Conservation (phyloP, 2,888 invertebrate species). For the Thymelicus lineola region DNA sequence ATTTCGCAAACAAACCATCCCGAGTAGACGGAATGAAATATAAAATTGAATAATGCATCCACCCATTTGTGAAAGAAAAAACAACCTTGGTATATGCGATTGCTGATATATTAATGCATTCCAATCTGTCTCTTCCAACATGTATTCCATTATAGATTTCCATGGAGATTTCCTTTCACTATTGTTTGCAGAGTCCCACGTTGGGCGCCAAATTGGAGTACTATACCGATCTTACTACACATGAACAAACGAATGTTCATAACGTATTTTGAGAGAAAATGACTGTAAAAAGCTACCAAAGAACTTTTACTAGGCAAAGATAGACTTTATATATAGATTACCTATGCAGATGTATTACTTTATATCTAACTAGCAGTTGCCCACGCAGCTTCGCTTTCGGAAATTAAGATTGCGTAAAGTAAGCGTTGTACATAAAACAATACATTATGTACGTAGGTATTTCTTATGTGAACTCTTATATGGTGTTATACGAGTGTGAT, state of each 20-base stretch:
- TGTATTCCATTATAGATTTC: slow-evolving; percentile 17
- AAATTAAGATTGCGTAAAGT: too few relatives aligned
- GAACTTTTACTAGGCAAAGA: not conserved
- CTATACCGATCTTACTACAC: slow-evolving; percentile 1
- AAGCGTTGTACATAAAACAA: too few relatives aligned
- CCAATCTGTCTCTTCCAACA: slow-evolving; percentile 8
- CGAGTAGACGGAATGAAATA: not conserved
- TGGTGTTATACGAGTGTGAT: too few relatives aligned
- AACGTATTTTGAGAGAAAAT: not conserved
- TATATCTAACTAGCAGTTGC: not conserved
- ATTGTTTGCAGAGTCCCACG: slow-evolving; percentile 3
- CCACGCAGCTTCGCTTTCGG: too few relatives aligned
- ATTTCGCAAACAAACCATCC: not conserved
- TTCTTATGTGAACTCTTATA: too few relatives aligned
- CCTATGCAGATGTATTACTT: not conserved
- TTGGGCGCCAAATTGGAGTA: slow-evolving; percentile 14
- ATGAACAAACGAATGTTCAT: slow-evolving; percentile 3
- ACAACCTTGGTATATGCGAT: not conserved
- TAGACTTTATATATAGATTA: too few relatives aligned
- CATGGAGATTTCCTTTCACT: slow-evolving; percentile 17
- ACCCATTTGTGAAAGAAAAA: not conserved
- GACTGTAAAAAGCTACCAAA: not conserved
- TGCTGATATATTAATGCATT: slow-evolving; percentile 12
- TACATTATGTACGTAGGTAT: too few relatives aligned
- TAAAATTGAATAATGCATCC: not conserved